Evolutionary conservation across 2,113 vertebrate species (phyloP).

Genomic region (Oncorhynchus clarkii): DNA sequence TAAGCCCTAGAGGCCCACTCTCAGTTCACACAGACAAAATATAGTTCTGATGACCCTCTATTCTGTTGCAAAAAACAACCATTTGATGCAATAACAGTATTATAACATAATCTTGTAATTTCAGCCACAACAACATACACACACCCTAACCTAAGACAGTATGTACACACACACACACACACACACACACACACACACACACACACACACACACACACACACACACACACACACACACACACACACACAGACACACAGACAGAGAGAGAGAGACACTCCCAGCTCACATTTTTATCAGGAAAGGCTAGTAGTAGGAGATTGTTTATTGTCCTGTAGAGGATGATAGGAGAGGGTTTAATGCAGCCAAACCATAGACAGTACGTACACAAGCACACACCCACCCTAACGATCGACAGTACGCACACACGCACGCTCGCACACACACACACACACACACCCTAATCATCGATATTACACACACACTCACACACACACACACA

Average conservation of each 20-base stretch:
- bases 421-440: background rate
- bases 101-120: too few species aligned
- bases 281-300: constrained; percentile 35
- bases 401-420: constrained; percentile 47
- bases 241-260: background rate
- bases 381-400: constrained; percentile 15
- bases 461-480: too few species aligned
- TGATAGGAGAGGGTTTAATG: constrained; percentile 56
- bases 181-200: background rate
- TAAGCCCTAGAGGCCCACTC: too few species aligned
- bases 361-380: background rate
- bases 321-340: constrained; percentile 49
- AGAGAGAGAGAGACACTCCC: background rate
- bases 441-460: background rate
- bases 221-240: too few species aligned
- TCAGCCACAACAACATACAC: background rate
- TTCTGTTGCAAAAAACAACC: too few species aligned
- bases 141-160: background rate
- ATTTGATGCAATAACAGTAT: too few species aligned
- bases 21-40: too few species aligned
- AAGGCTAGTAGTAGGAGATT: constrained; percentile 54
- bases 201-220: constrained; percentile 3
- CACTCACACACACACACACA: background rate
- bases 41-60: too few species aligned
- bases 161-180: background rate